Evolutionary conservation across 2,797 vertebrate species (phyloP).

Genomic region (Siniperca obscura): DNA sequence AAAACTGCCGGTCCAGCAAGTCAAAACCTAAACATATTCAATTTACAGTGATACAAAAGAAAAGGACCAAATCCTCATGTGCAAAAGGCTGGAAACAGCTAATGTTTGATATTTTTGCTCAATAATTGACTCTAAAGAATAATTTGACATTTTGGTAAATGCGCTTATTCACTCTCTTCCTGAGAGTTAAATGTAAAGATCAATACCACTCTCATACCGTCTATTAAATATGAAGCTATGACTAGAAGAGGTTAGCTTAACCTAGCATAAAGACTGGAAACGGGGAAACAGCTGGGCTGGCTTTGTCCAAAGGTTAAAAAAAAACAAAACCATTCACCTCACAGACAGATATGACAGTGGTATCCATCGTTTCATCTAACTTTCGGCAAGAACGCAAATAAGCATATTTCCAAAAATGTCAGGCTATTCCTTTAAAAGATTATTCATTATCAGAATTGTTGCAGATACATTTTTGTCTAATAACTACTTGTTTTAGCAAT

Average conservation of each 20-base stretch:
- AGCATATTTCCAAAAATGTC: accelerated
- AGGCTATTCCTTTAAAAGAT: background rate
- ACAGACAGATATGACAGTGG: background rate
- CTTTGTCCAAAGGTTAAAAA: background rate
- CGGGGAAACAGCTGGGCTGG: background rate
- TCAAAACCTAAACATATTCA: background rate
- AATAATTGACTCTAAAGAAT: background rate
- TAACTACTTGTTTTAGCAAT: background rate
- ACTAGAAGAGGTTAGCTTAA: background rate
- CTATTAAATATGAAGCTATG: background rate
- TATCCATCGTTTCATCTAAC: background rate
- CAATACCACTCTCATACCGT: background rate
- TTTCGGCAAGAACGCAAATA: background rate
- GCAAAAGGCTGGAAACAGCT: background rate
- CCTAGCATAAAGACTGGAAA: background rate
- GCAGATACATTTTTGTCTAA: background rate
- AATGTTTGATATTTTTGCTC: background rate
- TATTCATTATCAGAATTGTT: background rate
- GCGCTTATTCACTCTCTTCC: background rate
- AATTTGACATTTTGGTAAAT: background rate
- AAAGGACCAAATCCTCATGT: background rate
- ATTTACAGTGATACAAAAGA: background rate
- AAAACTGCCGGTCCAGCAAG: background rate
- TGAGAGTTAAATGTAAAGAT: background rate
- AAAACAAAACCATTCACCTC: background rate